These are phyloP conservation scores for Hydrozoanthus tunicans DNA, from an alignment of 64 coral and sea anemone species.

Conservation along the genomic window DNA sequence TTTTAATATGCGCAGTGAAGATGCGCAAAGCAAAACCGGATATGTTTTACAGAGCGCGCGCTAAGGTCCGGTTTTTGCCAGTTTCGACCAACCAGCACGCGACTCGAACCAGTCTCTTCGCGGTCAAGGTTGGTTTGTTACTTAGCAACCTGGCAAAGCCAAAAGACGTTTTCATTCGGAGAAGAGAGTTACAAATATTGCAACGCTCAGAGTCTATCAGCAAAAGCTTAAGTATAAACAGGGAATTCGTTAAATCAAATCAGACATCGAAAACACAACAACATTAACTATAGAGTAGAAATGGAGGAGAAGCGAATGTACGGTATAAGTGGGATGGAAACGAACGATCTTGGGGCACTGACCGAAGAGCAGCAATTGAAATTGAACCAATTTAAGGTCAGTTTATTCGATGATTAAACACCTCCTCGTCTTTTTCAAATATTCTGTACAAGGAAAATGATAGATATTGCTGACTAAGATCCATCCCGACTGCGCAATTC, in stretches of 20 bases:
- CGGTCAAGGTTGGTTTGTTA: background rate
- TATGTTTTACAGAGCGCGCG: no score
- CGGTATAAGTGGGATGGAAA: constrained; percentile 64
- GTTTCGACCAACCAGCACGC: no score
- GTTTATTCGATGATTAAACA: background rate
- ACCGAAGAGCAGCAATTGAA: constrained; percentile 73
- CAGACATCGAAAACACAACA: background rate
- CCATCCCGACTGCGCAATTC: no score
- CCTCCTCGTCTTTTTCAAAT: no score
- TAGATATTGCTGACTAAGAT: no score
- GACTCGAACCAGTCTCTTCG: constrained; percentile 1
- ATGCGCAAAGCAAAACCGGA: no score
- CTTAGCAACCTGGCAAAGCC: constrained; percentile 48
- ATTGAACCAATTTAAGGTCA: constrained; percentile 77
- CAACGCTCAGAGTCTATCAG: background rate
- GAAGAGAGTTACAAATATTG: background rate
- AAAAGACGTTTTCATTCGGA: background rate
- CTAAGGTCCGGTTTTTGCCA: no score
- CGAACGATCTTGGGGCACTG: constrained; percentile 59
- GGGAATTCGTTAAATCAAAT: background rate
- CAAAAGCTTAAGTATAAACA: background rate
- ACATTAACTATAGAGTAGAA: background rate
- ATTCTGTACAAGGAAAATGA: no score
- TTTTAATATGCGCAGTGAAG: no score
- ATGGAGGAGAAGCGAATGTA: constrained; percentile 74